Percentiles rank a stretch among this genome's conserved stretches.
These are phyloP conservation scores for Bos taurus DNA, from an alignment of 2,113 vertebrate genomes.

Conservation along the genomic window ARS-UCD2.0 NC_037333.1:84927001-84927500, in stretches of 20 bases:
- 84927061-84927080: not conserved
- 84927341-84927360: not conserved
- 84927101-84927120: not conserved
- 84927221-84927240: not conserved
- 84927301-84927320: not conserved
- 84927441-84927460: not conserved
- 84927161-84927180: not conserved
- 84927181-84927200: not conserved
- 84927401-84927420: not conserved
- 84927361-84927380: not conserved
- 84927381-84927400: not conserved
- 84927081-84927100: not conserved
- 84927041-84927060: not conserved
- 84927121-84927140: not conserved
- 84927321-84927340: not conserved
- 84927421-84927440: not conserved
- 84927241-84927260: not conserved
- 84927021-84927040: not conserved
- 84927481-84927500: not conserved
- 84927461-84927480: not conserved
- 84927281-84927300: not conserved
- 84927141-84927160: not conserved
- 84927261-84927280: not conserved
- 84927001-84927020: not conserved
- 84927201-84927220: not conserved